phyloP scores from a whole-genome alignment of 2,888 invertebrate genomes.

The Trilocha varians region DNA sequence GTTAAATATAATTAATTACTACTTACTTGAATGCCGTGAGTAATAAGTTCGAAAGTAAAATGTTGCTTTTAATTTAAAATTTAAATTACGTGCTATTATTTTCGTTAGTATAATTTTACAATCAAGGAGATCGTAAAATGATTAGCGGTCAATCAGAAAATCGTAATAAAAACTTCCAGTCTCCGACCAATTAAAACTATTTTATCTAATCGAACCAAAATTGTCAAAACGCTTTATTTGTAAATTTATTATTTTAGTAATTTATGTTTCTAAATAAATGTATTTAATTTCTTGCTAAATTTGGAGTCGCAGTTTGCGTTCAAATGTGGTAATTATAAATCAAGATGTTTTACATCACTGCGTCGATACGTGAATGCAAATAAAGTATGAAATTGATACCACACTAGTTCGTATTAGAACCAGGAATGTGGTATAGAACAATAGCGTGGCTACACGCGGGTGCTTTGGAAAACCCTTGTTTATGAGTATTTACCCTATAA shows the following conservation, averaged over 20 bases:
- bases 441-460: constrained; percentile 26
- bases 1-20: constrained; percentile 13
- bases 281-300: neutral
- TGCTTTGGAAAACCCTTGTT: constrained; percentile 38
- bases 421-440: neutral
- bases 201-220: neutral
- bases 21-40: constrained; percentile 6
- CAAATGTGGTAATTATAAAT: neutral
- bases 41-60: neutral
- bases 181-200: neutral
- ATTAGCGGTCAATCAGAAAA: neutral
- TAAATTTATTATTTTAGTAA: neutral
- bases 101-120: constrained; percentile 2
- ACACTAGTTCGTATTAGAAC: neutral
- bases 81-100: constrained; percentile 1
- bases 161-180: constrained; percentile 3
- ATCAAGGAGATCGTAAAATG: constrained; percentile 1
- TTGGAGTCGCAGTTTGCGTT: too few relatives aligned
- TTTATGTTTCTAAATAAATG: neutral
- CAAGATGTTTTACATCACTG: neutral
- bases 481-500: constrained; percentile 63
- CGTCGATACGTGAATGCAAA: neutral
- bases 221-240: neutral
- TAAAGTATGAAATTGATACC: neutral
- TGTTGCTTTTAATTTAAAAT: neutral